Base-by-base conservation (phyloP, 2,113 vertebrate genomes). In the Caloenas nicobarica region DNA sequence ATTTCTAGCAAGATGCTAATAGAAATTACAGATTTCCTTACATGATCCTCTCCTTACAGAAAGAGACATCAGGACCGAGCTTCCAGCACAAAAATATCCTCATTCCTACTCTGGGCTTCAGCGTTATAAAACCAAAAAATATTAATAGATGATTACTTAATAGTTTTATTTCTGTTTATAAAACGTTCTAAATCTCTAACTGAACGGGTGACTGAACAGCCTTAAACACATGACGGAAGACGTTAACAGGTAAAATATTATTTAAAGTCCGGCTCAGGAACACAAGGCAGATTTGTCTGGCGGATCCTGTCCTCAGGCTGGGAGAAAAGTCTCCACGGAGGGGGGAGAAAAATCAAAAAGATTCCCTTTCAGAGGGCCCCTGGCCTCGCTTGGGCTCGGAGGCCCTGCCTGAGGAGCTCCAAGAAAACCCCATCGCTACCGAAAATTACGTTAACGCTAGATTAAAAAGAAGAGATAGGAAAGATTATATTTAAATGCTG, bases 351-450 rank as follows among this genome's bases (percentile, higher is more conserved):
- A 25, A 33, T 28, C 44, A 1, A 86, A 96, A 89, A 90, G 53
- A 66, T 48, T 50, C 84, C 93, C 92, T 89, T 96, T 89, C 79
- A 79, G 50, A 86, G 96, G 86, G 89, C 93, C 96, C 87, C 94
- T 40, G 90, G 93, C 78, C 42, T 92, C 85, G 40, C 80, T 34
- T 40, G 70, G 80, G 54, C 44, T 81, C 69, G 66, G 89, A 93
- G 91, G 85, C 83, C 73, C 94, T 71, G 74, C 16, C 74, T 72
- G 84, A 4, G 61, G 51, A 95, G 82, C 36, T 89, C 79, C 79
- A 93, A 93, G 81, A 92, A 96, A 95, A 93, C 58, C 46, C 58
- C 44, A 94, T 40, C 42, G 13, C 33, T 79, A 65, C 36, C 16
- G 33, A 81, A 94, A 96, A 95, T 69, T 13, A 95, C 96, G 40